Evolutionary conservation across 2,797 vertebrate genomes (phyloP), one percentile per base, ranked within the genome.

Genomic region (Dermochelys coriacea): DNA sequence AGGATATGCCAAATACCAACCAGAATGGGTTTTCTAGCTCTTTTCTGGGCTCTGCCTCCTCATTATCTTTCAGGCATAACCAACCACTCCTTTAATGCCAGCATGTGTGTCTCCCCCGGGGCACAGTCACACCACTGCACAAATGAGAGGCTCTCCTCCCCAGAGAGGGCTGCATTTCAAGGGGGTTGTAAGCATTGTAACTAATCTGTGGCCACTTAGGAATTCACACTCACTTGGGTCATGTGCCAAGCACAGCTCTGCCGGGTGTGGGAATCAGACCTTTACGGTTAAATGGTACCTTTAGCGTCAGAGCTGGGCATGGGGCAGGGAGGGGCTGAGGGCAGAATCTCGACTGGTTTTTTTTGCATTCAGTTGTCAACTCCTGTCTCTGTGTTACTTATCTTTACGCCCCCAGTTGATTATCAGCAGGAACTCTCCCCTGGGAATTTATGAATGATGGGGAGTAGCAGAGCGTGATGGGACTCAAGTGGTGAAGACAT

Each of bases 71-170:
- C 51, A 29, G 74, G 8, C 14, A 34, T 2, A 37, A 80, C 16
- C 0, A 0, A 8, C 41, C 47, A 19, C 8, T 88, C 64, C 75
- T 87, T 18, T 74, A 78, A 80, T 7, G 0, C 6, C 87, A 41
- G 1, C 4, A 15, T 50, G 5, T 12, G 25, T 5, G 14, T 64
- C 61, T 47, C 31, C 92, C 29, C 29, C 1, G 0, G 25, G 50
- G 11, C 23, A 89, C 41, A 41, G 74, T 16, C n/a, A 51, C 23
- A 23, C 41, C 47, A 55, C 54, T 47, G 18, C 11, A 4, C 37
- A 84, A 86, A 27, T 14, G 57, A 57, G 14, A 84, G 61, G 2
- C 3, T 0, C 6, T 21, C 25, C 19, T 55, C n/a, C 1, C 0
- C 37, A 79, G 10, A 9, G 6, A 3, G 0, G 0, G 52, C 55